Conservation (phyloP, 2,888 invertebrate species). For the Euphydryas editha region DNA sequence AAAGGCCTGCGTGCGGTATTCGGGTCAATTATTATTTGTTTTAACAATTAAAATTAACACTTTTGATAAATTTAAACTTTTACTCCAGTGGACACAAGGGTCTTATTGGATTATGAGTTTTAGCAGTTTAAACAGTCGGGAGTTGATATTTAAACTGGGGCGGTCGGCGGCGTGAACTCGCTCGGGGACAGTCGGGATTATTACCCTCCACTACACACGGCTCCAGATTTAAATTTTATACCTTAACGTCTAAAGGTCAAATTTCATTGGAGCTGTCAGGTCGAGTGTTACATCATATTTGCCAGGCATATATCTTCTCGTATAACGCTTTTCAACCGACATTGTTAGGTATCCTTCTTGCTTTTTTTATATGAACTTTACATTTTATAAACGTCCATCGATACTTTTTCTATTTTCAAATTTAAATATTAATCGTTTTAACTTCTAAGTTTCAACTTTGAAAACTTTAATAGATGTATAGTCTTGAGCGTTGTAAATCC, state of each 20-base stretch:
- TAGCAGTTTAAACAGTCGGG: conserved; percentile 70
- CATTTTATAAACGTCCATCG: neutral
- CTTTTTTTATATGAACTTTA: conserved; percentile 17
- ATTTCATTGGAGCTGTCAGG: conserved; percentile 33
- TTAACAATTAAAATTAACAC: conserved; percentile 31
- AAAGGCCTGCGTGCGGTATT: neutral
- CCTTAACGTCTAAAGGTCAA: conserved; percentile 40
- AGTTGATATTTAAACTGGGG: conserved; percentile 63
- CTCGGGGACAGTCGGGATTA: conserved; percentile 44
- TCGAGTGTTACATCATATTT: conserved; percentile 19
- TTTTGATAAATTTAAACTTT: conserved; percentile 48
- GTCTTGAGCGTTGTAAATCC: neutral
- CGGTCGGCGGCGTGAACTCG: conserved; percentile 55
- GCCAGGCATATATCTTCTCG: conserved; percentile 18
- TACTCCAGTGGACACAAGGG: conserved; percentile 61
- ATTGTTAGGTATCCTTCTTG: conserved; percentile 19
- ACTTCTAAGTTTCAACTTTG: neutral
- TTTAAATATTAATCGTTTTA: conserved; percentile 6
- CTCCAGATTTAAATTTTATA: conserved; percentile 42
- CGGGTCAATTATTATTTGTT: conserved; percentile 28
- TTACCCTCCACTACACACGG: conserved; percentile 39
- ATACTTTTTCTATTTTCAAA: neutral
- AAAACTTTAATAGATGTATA: neutral
- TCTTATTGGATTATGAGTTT: conserved; percentile 78
- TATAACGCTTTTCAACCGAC: conserved; percentile 29